A percentile compares a stretch with the other conserved stretches of the same genome.
These are phyloP conservation scores for Malurus melanocephalus DNA, from an alignment of 2,113 vertebrate species.

Conservation along the genomic window DNA sequence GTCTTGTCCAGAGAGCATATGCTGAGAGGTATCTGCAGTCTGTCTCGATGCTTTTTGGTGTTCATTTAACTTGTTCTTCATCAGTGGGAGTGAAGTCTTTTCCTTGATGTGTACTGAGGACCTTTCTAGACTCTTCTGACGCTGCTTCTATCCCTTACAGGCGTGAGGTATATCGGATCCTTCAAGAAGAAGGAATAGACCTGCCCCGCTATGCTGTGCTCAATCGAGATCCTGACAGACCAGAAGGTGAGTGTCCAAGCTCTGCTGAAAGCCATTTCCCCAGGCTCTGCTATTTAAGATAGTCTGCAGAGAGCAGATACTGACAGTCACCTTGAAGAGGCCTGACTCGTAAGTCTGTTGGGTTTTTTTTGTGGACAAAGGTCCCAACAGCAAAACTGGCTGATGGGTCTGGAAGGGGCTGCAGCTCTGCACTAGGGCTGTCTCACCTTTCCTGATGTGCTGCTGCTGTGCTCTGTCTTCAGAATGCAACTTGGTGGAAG, in stretches of 20 bases:
- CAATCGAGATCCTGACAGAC: slow-evolving; percentile 93
- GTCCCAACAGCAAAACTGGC: not conserved
- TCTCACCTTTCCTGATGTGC: not conserved
- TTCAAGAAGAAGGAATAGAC: slow-evolving; percentile 96
- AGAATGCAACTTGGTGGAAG: slow-evolving; percentile 95
- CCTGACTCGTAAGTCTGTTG: not conserved
- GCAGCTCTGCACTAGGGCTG: not conserved
- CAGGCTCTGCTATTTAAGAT: not conserved
- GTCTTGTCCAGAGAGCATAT: not conserved
- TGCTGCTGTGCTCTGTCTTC: slow-evolving; percentile 23
- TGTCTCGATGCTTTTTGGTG: not conserved
- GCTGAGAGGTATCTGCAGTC: not conserved
- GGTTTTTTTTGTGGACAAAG: not conserved
- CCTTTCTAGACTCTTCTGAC: not conserved
- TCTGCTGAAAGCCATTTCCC: not conserved
- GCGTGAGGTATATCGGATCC: slow-evolving; percentile 96
- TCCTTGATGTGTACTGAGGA: not conserved
- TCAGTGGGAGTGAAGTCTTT: not conserved
- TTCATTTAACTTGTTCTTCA: not conserved
- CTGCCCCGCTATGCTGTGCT: slow-evolving; percentile 94
- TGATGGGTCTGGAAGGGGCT: not conserved
- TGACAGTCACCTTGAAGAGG: not conserved
- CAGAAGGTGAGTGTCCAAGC: slow-evolving; percentile 81
- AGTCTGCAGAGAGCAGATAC: not conserved
- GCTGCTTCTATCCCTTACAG: slow-evolving; percentile 61